Conservation (phyloP, 2,113 vertebrate species). For the Gavia stellata region DNA sequence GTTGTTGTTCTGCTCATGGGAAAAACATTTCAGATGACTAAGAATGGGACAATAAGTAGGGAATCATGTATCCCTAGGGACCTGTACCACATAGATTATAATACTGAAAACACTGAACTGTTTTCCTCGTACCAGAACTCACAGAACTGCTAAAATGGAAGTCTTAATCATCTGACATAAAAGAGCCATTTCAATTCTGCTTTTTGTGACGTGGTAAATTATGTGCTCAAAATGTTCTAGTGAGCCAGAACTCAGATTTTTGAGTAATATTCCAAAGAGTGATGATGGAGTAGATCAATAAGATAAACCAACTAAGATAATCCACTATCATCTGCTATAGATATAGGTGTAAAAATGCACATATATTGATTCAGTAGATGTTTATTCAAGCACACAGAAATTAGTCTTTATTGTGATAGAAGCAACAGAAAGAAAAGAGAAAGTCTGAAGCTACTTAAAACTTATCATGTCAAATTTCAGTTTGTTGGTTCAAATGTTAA, state of each 20-base stretch:
- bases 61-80: neutral
- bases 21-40: neutral
- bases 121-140: neutral
- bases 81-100: neutral
- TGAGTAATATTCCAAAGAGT: neutral
- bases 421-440: neutral
- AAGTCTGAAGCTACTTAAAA: neutral
- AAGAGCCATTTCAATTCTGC: neutral
- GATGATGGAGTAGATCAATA: neutral
- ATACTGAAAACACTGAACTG: neutral
- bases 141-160: neutral
- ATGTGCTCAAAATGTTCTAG: neutral
- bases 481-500: neutral
- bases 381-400: neutral
- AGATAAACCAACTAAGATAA: neutral
- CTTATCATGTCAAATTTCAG: neutral
- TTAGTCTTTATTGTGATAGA: neutral
- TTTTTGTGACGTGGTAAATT: neutral
- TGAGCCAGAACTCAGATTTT: neutral
- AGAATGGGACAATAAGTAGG: neutral
- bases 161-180: neutral
- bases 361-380: neutral
- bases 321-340: neutral
- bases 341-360: neutral
- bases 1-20: neutral